Percentiles rank a stretch among this genome's conserved stretches.
phyloP scores from a whole-genome alignment of 92 coral and sea anemone genomes.

The Actinernus sp. region DNA sequence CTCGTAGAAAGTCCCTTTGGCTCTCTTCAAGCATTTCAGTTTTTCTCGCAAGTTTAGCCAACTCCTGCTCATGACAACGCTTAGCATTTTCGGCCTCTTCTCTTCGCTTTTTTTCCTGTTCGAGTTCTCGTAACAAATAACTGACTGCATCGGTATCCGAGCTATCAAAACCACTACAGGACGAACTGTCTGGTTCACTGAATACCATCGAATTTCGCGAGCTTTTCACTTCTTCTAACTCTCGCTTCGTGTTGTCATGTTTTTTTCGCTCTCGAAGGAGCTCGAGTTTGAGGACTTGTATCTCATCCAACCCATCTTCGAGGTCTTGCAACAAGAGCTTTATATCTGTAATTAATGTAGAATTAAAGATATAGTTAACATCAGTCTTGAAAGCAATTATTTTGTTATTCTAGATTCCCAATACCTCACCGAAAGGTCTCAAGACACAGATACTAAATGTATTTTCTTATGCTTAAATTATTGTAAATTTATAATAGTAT shows the following conservation, averaged over 20 bases:
- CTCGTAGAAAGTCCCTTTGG: constrained; percentile 10
- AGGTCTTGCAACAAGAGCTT: constrained; percentile 28
- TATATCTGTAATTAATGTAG: constrained; percentile 52
- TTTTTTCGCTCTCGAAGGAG: constrained; percentile 63
- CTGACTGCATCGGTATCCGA: constrained; percentile 18
- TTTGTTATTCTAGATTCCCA: too few relatives aligned
- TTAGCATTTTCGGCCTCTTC: constrained; percentile 25
- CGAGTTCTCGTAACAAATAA: constrained; percentile 33
- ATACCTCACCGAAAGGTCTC: too few relatives aligned
- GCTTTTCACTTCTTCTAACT: constrained; percentile 52
- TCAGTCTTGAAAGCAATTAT: too few relatives aligned
- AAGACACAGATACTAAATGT: too few relatives aligned
- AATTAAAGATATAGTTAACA: too few relatives aligned
- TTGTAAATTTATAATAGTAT: too few relatives aligned
- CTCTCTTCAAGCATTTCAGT: constrained; percentile 16
- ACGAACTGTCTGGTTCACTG: constrained; percentile 54
- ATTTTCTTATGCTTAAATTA: too few relatives aligned
- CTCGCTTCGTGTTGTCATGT: constrained; percentile 44
- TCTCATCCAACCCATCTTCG: constrained; percentile 52
- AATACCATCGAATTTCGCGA: constrained; percentile 59
- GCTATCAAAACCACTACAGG: constrained; percentile 33
- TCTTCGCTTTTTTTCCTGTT: constrained; percentile 34
- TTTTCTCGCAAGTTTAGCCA: constrained; percentile 1
- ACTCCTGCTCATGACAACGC: constrained; percentile 1
- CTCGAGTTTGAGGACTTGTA: constrained; percentile 61